Evolutionary conservation across 2,888 invertebrate genomes (phyloP).

Genomic region (Hypercompe scribonia): DNA sequence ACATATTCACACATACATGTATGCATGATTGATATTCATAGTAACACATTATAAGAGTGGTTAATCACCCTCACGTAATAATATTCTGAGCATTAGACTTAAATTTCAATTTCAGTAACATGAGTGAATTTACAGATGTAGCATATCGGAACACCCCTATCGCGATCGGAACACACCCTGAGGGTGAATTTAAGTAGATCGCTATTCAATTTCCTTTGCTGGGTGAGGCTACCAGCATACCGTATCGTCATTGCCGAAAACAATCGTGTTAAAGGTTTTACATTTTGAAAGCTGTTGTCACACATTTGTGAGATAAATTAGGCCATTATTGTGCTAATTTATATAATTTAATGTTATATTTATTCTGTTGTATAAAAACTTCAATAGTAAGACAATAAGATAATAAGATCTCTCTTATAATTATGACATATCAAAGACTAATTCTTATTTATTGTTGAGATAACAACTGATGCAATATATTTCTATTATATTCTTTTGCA

Average conservation of each 20-base stretch:
- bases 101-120: slow-evolving; percentile 31
- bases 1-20: background rate
- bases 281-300: slow-evolving; percentile 10
- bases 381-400: background rate
- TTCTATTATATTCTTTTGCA: too few species aligned
- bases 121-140: slow-evolving; percentile 35
- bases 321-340: background rate
- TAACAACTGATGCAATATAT: too few species aligned
- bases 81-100: slow-evolving; percentile 20
- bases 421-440: too few species aligned
- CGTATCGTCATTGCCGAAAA: slow-evolving; percentile 56
- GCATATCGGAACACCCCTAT: slow-evolving; percentile 33
- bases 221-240: slow-evolving; percentile 40
- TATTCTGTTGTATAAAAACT: background rate
- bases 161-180: slow-evolving; percentile 50
- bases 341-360: background rate
- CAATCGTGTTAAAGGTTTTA: slow-evolving; percentile 42
- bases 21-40: background rate
- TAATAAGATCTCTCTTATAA: background rate
- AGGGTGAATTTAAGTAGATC: slow-evolving; percentile 63
- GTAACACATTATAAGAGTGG: background rate
- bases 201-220: slow-evolving; percentile 71
- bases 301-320: slow-evolving; percentile 3
- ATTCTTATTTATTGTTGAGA: too few species aligned
- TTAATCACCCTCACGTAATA: background rate